Evolutionary conservation across 1,140 invertebrate species (phyloP).

Genomic region (Drosophila pseudoananassae): DNA sequence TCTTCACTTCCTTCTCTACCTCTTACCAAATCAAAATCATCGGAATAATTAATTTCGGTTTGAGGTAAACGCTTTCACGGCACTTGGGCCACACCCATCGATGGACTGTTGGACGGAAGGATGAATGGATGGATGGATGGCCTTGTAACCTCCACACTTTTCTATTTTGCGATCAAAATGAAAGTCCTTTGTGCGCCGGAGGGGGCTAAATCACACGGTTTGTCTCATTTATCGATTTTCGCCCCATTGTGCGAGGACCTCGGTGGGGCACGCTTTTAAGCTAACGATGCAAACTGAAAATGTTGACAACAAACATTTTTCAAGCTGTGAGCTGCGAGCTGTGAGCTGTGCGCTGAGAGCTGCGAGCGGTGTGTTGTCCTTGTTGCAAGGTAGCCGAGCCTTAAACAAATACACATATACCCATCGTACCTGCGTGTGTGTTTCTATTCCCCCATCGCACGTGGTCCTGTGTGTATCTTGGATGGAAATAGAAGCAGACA

Average conservation of each 20-base stretch:
- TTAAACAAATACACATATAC: conserved; percentile 67
- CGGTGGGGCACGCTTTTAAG: conserved; percentile 69
- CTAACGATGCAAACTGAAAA: conserved; percentile 83
- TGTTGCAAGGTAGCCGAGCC: conserved; percentile 61
- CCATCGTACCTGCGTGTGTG: conserved; percentile 6
- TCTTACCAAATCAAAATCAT: conserved; percentile 38
- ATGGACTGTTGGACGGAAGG: not conserved
- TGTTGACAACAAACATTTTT: conserved; percentile 83
- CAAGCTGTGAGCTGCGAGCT: conserved; percentile 75
- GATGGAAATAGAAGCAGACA: conserved; percentile 61
- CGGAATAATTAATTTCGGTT: conserved; percentile 50
- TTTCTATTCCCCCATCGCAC: conserved; percentile 7
- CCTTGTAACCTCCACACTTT: conserved; percentile 44
- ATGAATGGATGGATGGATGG: conserved; percentile 8
- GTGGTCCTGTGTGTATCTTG: conserved; percentile 14
- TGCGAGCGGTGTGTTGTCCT: conserved; percentile 49
- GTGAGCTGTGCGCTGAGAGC: conserved; percentile 23
- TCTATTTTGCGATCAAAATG: conserved; percentile 60
- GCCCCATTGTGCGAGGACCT: conserved; percentile 57
- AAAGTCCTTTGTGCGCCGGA: conserved; percentile 54
- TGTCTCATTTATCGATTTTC: conserved; percentile 79
- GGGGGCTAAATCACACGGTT: conserved; percentile 66
- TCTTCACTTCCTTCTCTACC: not conserved
- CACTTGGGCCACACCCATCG: conserved; percentile 32
- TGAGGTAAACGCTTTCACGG: conserved; percentile 33